Evolutionary conservation across 2,888 invertebrate species (phyloP).

Genomic region (Drosophila lacicola): DNA sequence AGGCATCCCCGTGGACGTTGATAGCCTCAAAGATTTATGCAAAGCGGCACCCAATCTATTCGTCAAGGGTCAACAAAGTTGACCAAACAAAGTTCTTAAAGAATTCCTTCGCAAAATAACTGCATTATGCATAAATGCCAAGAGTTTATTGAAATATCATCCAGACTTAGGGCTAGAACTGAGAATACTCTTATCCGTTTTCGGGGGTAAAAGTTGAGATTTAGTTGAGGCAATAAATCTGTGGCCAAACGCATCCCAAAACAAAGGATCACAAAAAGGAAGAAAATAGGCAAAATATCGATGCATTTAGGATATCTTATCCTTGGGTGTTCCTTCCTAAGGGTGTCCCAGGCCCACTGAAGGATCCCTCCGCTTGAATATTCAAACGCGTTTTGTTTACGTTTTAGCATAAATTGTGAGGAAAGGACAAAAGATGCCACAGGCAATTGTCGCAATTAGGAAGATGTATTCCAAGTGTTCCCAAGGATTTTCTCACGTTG

Average conservation of each 20-base stretch:
- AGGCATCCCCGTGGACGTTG: constrained; percentile 31
- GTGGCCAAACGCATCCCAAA: constrained; percentile 64
- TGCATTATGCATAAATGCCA: constrained; percentile 12
- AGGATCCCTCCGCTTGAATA: constrained; percentile 31
- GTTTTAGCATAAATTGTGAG: constrained; percentile 42
- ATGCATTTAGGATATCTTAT: constrained; percentile 30
- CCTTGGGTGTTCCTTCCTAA: constrained; percentile 1
- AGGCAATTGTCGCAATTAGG: constrained; percentile 52
- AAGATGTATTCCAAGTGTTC: constrained; percentile 16
- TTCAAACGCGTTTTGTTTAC: constrained; percentile 44
- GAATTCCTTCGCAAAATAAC: too few species aligned
- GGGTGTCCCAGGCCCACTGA: constrained; percentile 31
- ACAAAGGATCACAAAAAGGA: constrained; percentile 51
- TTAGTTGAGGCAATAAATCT: constrained; percentile 72
- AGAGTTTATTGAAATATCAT: constrained; percentile 50
- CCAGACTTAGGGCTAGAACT: neutral
- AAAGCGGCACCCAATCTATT: constrained; percentile 18
- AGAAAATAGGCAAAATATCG: constrained; percentile 57
- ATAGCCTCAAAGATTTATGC: constrained; percentile 31
- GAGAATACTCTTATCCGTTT: neutral
- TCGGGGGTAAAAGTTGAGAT: constrained; percentile 30
- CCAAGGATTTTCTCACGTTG: constrained; percentile 36
- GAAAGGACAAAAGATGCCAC: constrained; percentile 27
- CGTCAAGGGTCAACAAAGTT: too few species aligned
- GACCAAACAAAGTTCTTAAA: too few species aligned